A percentile compares a stretch with the other conserved stretches of the same genome.
phyloP scores from a whole-genome alignment of 2,888 invertebrate species.

The Horisme vitalbata region DNA sequence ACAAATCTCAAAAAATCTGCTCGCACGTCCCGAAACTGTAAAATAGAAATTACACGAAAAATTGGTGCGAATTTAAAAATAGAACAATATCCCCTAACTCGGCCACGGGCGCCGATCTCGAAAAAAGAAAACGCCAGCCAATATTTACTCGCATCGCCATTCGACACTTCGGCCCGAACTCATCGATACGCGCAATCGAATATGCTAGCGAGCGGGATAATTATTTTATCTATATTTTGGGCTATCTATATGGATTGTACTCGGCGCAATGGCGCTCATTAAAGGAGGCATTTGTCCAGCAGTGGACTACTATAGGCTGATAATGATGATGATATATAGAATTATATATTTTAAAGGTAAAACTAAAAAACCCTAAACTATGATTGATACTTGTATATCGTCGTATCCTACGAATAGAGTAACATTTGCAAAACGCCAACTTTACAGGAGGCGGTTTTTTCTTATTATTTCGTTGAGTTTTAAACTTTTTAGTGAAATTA shows the following conservation, averaged over 20 bases:
- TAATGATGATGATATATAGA: not conserved
- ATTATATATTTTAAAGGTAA: not conserved
- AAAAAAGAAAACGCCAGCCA: constrained; percentile 66
- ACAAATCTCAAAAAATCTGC: constrained; percentile 11
- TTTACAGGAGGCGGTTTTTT: too few relatives aligned
- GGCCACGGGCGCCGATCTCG: constrained; percentile 70
- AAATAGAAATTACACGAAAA: constrained; percentile 37
- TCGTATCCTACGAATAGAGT: too few relatives aligned
- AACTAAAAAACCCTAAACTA: too few relatives aligned
- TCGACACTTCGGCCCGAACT: constrained; percentile 53
- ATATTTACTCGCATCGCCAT: constrained; percentile 60
- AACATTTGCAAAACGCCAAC: too few relatives aligned
- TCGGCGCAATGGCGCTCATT: too few relatives aligned
- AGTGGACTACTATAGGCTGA: too few relatives aligned
- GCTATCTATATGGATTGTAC: not conserved
- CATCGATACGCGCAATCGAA: constrained; percentile 50
- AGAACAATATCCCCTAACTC: constrained; percentile 78
- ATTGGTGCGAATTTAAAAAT: constrained; percentile 69
- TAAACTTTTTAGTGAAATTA: too few relatives aligned
- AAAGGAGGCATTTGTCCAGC: too few relatives aligned
- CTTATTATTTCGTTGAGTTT: too few relatives aligned
- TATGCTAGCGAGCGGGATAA: constrained; percentile 24
- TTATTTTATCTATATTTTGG: constrained; percentile 12
- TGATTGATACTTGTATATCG: too few relatives aligned
- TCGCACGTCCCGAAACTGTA: constrained; percentile 38